phyloP scores from a whole-genome alignment of 2,888 invertebrate genomes.

The Parochlus steinenii region DNA sequence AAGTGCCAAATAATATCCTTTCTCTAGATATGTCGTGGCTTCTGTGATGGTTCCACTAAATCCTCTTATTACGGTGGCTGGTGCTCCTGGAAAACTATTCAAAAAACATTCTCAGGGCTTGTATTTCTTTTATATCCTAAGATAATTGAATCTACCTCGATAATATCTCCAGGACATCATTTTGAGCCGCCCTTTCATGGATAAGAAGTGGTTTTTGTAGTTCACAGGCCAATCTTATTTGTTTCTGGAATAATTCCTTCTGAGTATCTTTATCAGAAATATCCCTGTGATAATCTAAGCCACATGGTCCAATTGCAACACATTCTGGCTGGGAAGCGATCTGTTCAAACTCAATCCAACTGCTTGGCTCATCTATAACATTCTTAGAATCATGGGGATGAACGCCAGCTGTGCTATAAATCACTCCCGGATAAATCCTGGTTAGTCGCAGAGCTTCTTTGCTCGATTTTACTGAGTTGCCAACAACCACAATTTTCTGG shows the following conservation, averaged over 20 bases:
- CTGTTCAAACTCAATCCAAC: constrained; percentile 61
- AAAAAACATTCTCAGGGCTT: not conserved
- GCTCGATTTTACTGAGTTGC: constrained; percentile 74
- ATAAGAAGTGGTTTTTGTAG: constrained; percentile 75
- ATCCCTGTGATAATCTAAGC: constrained; percentile 84
- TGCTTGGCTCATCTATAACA: constrained; percentile 46
- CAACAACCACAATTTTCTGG: constrained; percentile 87
- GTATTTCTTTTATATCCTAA: not conserved
- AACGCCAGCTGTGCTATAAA: constrained; percentile 83
- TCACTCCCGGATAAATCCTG: constrained; percentile 73
- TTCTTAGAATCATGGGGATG: constrained; percentile 91
- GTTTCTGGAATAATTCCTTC: constrained; percentile 70
- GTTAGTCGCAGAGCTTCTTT: constrained; percentile 81
- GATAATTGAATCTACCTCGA: constrained; percentile 28
- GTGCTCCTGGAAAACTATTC: constrained; percentile 33
- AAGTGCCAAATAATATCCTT: constrained; percentile 72
- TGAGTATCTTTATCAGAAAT: constrained; percentile 84
- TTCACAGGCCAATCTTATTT: constrained; percentile 71
- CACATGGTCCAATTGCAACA: constrained; percentile 88
- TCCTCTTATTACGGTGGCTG: constrained; percentile 78
- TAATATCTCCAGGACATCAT: constrained; percentile 60
- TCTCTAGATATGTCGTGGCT: constrained; percentile 63
- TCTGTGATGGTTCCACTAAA: constrained; percentile 81
- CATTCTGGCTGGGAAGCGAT: constrained; percentile 73
- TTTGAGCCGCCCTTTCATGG: constrained; percentile 83